phyloP scores from a whole-genome alignment of 2,888 invertebrate genomes.

The Meliscaeva auricollis region DNA sequence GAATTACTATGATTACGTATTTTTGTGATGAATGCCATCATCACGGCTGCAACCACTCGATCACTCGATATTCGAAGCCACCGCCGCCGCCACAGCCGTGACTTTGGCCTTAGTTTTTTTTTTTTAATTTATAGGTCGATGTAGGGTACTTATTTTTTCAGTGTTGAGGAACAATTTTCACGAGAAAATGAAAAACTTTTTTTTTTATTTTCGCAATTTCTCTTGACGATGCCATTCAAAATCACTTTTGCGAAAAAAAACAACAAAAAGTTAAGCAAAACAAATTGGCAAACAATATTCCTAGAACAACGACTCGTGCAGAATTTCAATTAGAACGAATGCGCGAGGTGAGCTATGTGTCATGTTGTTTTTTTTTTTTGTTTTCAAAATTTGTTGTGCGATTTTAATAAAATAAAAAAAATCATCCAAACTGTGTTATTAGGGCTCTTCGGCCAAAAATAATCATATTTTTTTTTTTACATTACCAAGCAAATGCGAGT shows the following conservation, averaged over 20 bases:
- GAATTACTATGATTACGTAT: constrained; percentile 72
- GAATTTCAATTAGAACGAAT: constrained; percentile 78
- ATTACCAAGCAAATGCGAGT: constrained; percentile 35
- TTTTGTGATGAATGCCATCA: constrained; percentile 60
- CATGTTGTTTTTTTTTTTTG: constrained; percentile 38
- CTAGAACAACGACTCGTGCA: constrained; percentile 77
- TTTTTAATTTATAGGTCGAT: constrained; percentile 44
- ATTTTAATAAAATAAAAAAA: constrained; percentile 16
- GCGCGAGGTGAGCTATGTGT: constrained; percentile 73
- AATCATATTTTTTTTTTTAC: constrained; percentile 50
- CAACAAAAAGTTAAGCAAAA: constrained; percentile 17
- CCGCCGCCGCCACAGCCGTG: not conserved
- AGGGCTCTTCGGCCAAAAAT: constrained; percentile 41
- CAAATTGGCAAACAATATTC: constrained; percentile 55
- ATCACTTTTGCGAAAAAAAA: constrained; percentile 36
- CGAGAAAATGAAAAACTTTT: constrained; percentile 5
- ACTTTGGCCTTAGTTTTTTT: constrained; percentile 8
- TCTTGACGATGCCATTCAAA: constrained; percentile 59
- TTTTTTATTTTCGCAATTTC: constrained; percentile 40
- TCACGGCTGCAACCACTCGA: constrained; percentile 46
- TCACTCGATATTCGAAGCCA: constrained; percentile 8
- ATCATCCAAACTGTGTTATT: constrained; percentile 57
- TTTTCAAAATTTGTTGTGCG: constrained; percentile 16
- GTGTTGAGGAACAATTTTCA: constrained; percentile 7
- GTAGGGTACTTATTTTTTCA: constrained; percentile 9